Percentiles rank a stretch among this genome's conserved stretches.
These are phyloP conservation scores for Eubasilissa regina DNA, from an alignment of 1,140 invertebrate species.

Conservation along the genomic window DNA sequence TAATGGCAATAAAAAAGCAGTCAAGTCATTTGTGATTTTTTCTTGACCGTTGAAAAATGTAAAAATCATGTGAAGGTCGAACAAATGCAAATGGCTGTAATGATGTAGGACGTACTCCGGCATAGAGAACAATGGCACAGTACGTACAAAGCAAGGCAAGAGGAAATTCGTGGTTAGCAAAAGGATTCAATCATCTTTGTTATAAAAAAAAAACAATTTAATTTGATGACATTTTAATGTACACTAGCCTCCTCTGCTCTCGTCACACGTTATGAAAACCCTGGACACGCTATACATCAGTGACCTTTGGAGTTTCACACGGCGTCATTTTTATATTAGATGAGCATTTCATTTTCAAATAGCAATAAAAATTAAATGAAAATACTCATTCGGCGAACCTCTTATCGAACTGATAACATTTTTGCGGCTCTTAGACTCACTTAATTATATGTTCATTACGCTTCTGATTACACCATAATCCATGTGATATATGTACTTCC, in stretches of 20 bases:
- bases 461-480: too few relatives aligned
- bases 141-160: neutral
- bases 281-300: neutral
- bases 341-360: too few relatives aligned
- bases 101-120: neutral
- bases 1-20: too few relatives aligned
- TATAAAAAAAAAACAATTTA: slow-evolving; percentile 3
- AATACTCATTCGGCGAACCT: too few relatives aligned
- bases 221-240: slow-evolving; percentile 2
- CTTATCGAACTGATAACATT: too few relatives aligned
- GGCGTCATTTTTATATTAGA: neutral
- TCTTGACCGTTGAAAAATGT: neutral
- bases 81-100: neutral
- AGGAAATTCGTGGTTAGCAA: neutral
- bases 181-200: neutral
- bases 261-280: neutral
- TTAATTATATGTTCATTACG: too few relatives aligned
- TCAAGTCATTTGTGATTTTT: neutral
- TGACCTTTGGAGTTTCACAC: neutral
- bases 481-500: too few relatives aligned
- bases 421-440: too few relatives aligned
- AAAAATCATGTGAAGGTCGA: slow-evolving; percentile 9
- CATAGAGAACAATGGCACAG: neutral
- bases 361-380: too few relatives aligned
- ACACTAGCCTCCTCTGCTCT: neutral